These are phyloP conservation scores for Coregonus suidteri DNA, from an alignment of 2,797 vertebrate species.

Conservation along the genomic window DNA sequence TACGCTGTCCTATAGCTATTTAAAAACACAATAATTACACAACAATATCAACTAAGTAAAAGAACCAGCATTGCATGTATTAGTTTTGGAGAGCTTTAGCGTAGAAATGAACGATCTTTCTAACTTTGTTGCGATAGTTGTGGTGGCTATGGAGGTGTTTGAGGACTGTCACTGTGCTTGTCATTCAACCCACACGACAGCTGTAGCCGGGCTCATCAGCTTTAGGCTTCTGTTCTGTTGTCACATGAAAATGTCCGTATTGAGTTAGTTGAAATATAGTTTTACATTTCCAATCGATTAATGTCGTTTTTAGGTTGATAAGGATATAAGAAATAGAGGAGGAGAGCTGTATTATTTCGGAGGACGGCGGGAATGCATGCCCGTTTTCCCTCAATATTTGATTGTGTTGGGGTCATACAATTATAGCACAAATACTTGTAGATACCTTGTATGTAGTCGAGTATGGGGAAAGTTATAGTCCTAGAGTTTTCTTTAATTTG, in stretches of 20 bases:
- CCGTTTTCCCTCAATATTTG: neutral
- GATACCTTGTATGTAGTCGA: neutral
- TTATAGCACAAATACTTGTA: neutral
- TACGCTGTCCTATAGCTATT: neutral
- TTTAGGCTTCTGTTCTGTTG: conserved; percentile 41
- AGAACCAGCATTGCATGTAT: neutral
- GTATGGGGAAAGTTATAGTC: neutral
- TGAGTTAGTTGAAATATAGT: neutral
- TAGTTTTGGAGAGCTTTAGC: conserved; percentile 9
- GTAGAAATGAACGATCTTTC: conserved; percentile 6
- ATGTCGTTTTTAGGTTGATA: neutral
- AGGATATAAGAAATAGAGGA: neutral
- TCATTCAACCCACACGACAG: conserved; percentile 29
- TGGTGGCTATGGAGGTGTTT: conserved; percentile 14
- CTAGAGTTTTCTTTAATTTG: neutral
- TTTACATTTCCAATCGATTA: neutral
- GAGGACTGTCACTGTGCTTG: conserved; percentile 16
- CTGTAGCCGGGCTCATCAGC: conserved; percentile 33
- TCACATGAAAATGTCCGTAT: neutral
- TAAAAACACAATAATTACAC: neutral
- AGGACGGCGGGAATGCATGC: neutral
- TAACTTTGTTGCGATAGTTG: conserved; percentile 19
- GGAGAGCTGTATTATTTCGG: neutral
- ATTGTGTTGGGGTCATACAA: neutral
- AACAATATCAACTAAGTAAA: too few species aligned